Evolutionary conservation across 1,140 invertebrate species (phyloP).

Genomic region (Microplitis demolitor): DNA sequence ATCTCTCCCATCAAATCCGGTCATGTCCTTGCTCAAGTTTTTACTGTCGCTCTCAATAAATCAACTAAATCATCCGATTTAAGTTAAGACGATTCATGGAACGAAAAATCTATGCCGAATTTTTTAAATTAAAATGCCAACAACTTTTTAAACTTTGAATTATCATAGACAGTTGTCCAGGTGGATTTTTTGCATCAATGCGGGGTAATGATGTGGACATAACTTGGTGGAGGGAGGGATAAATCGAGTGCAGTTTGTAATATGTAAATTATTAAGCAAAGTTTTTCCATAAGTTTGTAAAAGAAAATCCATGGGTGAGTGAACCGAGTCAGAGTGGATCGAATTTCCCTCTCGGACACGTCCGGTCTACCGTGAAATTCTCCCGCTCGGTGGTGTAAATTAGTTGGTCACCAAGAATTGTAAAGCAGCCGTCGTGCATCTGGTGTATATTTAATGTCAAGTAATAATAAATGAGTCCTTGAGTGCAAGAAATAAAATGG

Average conservation of each 20-base stretch:
- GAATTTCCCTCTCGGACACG: conserved; percentile 5
- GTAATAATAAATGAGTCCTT: no score
- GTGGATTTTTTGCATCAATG: no score
- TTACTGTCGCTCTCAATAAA: no score
- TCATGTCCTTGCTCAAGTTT: not conserved
- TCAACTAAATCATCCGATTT: no score
- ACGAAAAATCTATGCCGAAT: no score
- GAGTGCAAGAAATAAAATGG: no score
- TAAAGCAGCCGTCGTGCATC: conserved; percentile 12
- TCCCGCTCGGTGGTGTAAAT: conserved; percentile 14
- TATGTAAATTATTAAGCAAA: no score
- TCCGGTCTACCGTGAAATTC: conserved; percentile 26
- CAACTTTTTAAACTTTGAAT: no score
- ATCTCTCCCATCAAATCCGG: not conserved
- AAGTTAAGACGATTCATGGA: no score
- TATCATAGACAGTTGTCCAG: no score
- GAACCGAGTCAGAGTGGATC: not conserved
- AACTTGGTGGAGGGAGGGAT: not conserved
- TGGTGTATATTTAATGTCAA: conserved; percentile 2
- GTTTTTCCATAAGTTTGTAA: not conserved
- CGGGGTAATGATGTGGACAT: no score
- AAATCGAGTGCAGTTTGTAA: not conserved
- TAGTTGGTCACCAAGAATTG: conserved; percentile 17
- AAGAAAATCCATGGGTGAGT: not conserved
- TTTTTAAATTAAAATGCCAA: no score